A percentile compares a stretch with the other conserved stretches of the same genome.
These are phyloP conservation scores for Ahaetulla prasina DNA, from an alignment of 2,113 vertebrate species.

Conservation along the genomic window DNA sequence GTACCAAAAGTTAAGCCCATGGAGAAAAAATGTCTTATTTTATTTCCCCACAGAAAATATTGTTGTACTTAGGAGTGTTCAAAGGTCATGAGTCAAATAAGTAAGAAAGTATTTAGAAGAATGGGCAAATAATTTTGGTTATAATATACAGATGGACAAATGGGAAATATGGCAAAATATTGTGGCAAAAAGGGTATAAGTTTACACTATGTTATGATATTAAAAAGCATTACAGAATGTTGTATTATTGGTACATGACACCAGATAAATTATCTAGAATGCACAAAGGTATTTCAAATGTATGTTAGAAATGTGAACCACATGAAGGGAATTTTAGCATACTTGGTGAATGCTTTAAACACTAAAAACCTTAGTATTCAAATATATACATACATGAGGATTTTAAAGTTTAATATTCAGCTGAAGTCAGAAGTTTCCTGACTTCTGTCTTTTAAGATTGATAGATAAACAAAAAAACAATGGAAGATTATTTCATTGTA, in stretches of 20 bases:
- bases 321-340: not conserved
- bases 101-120: not conserved
- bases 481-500: not conserved
- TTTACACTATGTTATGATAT: not conserved
- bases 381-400: not conserved
- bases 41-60: not conserved
- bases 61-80: not conserved
- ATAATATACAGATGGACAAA: not conserved
- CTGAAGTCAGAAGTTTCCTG: not conserved
- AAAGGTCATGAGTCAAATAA: not conserved
- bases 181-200: not conserved
- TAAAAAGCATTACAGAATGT: not conserved
- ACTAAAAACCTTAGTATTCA: not conserved
- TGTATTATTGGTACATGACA: not conserved
- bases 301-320: not conserved
- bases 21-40: not conserved
- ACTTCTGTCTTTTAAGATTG: not conserved
- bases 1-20: not conserved
- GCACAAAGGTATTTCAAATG: not conserved
- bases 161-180: not conserved
- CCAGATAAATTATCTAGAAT: not conserved
- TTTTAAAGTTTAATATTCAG: not conserved
- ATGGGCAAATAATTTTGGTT: not conserved
- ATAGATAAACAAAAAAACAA: not conserved
- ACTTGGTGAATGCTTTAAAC: not conserved